These are phyloP conservation scores for Staurois parvus DNA, from an alignment of 2,797 vertebrate genomes.

Conservation along the genomic window DNA sequence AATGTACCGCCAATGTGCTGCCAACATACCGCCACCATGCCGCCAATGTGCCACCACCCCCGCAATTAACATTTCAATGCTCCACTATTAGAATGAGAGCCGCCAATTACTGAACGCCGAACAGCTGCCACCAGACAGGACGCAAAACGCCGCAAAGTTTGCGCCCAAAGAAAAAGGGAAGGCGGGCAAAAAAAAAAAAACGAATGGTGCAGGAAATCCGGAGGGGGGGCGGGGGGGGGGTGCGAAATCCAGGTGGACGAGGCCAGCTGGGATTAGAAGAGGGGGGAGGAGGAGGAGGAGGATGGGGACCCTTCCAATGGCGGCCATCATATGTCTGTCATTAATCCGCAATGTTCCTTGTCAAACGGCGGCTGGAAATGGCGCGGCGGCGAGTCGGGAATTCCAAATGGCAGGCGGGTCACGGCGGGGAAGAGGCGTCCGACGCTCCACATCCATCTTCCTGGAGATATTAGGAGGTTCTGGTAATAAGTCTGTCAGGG, in stretches of 20 bases:
- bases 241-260: not conserved
- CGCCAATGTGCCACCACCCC: not conserved
- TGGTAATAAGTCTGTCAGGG: constrained; percentile 18
- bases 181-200: not conserved
- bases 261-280: not conserved
- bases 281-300: not conserved
- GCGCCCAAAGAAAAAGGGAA: not conserved
- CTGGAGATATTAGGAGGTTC: not conserved
- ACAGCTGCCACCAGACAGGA: constrained; percentile 1
- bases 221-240: not conserved
- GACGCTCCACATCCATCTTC: not conserved
- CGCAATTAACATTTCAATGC: constrained; percentile 38
- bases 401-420: not conserved
- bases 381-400: not conserved
- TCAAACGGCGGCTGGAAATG: not conserved
- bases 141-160: constrained; percentile 14
- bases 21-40: no score
- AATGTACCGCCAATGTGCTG: no score
- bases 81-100: constrained; percentile 26
- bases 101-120: constrained; percentile 11
- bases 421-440: not conserved
- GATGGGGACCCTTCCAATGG: not conserved
- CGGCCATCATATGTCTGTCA: constrained; percentile 5
- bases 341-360: not conserved
- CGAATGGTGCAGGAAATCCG: not conserved